A percentile compares a stretch with the other conserved stretches of the same genome.
phyloP scores from a whole-genome alignment of 2,113 vertebrate genomes.

The Jacana jacana region DNA sequence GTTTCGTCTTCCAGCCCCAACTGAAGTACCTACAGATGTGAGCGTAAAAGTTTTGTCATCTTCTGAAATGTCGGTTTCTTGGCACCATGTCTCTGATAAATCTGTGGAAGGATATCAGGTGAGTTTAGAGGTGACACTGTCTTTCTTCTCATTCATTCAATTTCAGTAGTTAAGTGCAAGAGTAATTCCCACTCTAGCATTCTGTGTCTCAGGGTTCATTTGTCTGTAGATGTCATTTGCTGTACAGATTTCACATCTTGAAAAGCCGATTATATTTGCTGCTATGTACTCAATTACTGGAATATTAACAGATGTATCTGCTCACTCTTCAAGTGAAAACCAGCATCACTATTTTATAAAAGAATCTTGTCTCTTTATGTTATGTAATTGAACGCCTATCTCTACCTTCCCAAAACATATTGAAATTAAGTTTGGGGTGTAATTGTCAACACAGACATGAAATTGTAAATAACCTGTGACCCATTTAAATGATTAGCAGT shows the following conservation, averaged over 20 bases:
- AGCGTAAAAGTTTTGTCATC: slow-evolving; percentile 82
- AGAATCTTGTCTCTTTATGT: background rate
- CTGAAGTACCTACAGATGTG: slow-evolving; percentile 79
- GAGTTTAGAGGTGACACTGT: slow-evolving; percentile 32
- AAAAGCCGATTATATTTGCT: background rate
- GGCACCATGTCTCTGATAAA: slow-evolving; percentile 80
- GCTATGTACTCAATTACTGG: background rate
- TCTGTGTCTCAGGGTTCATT: background rate
- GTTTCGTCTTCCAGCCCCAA: slow-evolving; percentile 78
- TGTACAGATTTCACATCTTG: background rate
- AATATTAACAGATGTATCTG: background rate
- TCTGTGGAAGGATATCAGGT: slow-evolving; percentile 92
- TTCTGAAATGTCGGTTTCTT: slow-evolving; percentile 85
- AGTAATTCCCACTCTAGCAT: background rate
- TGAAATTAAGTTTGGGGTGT: background rate
- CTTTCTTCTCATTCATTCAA: background rate
- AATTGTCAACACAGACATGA: background rate
- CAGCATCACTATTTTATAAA: background rate
- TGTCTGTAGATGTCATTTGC: background rate
- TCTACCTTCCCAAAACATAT: background rate
- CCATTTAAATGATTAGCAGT: background rate
- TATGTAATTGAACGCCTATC: background rate
- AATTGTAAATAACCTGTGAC: background rate
- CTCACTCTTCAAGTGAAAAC: background rate
- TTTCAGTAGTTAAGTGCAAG: background rate